A percentile compares a stretch with the other conserved stretches of the same genome.
phyloP scores from a whole-genome alignment of 1,140 invertebrate genomes.

The Zaprionus taronus region DNA sequence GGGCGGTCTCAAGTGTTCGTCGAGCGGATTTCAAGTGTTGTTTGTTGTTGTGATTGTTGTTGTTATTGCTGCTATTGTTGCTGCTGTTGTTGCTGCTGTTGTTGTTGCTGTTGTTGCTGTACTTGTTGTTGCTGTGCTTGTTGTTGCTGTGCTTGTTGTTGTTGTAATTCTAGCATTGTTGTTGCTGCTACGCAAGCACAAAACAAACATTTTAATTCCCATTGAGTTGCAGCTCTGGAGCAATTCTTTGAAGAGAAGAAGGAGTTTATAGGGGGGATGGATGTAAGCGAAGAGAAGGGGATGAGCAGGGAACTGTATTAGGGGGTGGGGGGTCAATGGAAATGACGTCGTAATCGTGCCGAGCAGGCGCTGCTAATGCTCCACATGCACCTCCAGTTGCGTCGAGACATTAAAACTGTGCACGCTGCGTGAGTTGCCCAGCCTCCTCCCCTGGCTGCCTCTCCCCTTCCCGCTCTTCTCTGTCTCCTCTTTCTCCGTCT shows the following conservation, averaged over 20 bases:
- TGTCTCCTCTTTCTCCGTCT: neutral
- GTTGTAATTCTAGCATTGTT: slow-evolving; percentile 29
- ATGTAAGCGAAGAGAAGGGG: neutral
- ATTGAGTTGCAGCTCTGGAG: slow-evolving; percentile 67
- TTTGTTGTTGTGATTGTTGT: slow-evolving; percentile 28
- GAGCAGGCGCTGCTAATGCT: slow-evolving; percentile 54
- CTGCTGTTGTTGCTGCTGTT: neutral
- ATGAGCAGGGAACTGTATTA: neutral
- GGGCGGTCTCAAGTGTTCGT: slow-evolving; percentile 47
- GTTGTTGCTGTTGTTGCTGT: slow-evolving; percentile 21
- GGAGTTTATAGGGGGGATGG: too few relatives aligned
- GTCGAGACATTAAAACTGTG: neutral
- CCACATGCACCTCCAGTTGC: slow-evolving; percentile 14
- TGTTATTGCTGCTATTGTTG: slow-evolving; percentile 12
- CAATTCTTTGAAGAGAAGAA: slow-evolving; percentile 4
- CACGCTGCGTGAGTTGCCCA: neutral
- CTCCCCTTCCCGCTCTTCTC: neutral
- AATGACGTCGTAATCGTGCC: slow-evolving; percentile 79
- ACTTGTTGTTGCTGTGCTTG: neutral
- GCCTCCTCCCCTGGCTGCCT: neutral
- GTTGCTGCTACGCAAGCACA: slow-evolving; percentile 37
- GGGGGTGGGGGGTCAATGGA: slow-evolving; percentile 26
- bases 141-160: neutral
- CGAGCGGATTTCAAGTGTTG: slow-evolving; percentile 12
- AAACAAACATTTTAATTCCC: slow-evolving; percentile 79